phyloP scores from a whole-genome alignment of 2,797 vertebrate genomes.

The Platalea minor region DNA sequence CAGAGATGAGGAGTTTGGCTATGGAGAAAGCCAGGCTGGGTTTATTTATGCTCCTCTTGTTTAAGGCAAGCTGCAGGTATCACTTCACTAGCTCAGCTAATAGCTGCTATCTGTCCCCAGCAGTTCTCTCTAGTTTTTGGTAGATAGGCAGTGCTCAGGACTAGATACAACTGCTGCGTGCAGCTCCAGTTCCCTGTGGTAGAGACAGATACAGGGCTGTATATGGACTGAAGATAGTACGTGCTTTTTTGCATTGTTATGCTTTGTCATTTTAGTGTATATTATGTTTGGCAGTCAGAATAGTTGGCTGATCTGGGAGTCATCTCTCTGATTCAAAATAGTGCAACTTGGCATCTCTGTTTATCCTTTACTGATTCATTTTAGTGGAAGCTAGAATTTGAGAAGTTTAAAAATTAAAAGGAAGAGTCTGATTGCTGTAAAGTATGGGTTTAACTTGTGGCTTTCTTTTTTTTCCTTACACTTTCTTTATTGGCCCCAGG shows the following conservation, averaged over 20 bases:
- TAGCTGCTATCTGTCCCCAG: neutral
- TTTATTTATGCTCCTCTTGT: neutral
- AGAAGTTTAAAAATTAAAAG: slow-evolving; percentile 17
- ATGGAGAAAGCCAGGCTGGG: neutral
- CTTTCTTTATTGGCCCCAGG: neutral
- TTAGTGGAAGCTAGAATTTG: neutral
- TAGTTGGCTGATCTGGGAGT: neutral
- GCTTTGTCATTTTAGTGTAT: neutral
- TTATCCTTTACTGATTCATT: neutral
- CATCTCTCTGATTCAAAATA: neutral
- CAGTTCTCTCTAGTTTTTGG: neutral
- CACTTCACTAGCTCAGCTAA: slow-evolving; percentile 5
- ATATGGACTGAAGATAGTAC: neutral
- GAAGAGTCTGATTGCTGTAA: neutral
- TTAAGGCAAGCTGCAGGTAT: neutral
- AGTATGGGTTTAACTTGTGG: neutral
- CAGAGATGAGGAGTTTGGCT: neutral
- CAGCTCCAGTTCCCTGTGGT: neutral
- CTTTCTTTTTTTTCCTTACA: neutral
- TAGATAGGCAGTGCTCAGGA: neutral
- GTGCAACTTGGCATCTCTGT: neutral
- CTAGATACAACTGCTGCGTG: neutral
- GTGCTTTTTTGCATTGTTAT: neutral
- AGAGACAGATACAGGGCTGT: neutral
- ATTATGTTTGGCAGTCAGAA: neutral